Base-by-base conservation (phyloP, 1,140 invertebrate genomes). In the Macrotrachela quadricornifera region DNA sequence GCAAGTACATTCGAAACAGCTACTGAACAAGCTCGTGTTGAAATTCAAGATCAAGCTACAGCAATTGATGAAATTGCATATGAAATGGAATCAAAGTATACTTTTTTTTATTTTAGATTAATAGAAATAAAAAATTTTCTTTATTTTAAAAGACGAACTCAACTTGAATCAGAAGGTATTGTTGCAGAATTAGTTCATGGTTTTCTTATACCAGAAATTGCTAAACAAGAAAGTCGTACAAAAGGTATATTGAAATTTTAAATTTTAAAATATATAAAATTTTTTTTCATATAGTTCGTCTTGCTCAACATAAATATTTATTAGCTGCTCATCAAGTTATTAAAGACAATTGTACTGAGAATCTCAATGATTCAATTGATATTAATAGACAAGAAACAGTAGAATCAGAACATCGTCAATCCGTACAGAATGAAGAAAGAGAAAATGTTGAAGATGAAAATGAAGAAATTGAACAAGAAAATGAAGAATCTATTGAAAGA, bases 131-230 rank as follows among this genome's bases (percentile, higher is more conserved):
- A 40, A 56, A 30, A 43, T 39, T 17, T 45, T 38, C 3, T 50
- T 17, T 18, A 50, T 49, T 59, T 61, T n/a, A 58, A n/a, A n/a
- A 69, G 67, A 10, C 61, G 66, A 2, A 64, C 63, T 14, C 61
- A 72, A 38, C 58, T 75, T 4, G 69, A 73, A 56, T 71, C 73
- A 56, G 73, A 78, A 60, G 75, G 78, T 64, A 67, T 77, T 57
- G 69, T 77, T 14, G 69, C 76, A 12, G 74, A 77, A 57, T 63
- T 79, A 53, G 71, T 79, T 46, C 73, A 77, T 53, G 73, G 74
- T 55, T 78, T 78, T 60, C 64, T 79, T 15, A 63, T 79, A 50
- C 76, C 77, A 2, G 76, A 79, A 65, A 72, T 75, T 14, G 60
- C 68, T 55, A 70, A 71, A 58, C 40, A 60, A 49, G 63, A 61